Evolutionary conservation across 2,888 invertebrate species (phyloP).

Genomic region (Lamellibrachia satsuma): DNA sequence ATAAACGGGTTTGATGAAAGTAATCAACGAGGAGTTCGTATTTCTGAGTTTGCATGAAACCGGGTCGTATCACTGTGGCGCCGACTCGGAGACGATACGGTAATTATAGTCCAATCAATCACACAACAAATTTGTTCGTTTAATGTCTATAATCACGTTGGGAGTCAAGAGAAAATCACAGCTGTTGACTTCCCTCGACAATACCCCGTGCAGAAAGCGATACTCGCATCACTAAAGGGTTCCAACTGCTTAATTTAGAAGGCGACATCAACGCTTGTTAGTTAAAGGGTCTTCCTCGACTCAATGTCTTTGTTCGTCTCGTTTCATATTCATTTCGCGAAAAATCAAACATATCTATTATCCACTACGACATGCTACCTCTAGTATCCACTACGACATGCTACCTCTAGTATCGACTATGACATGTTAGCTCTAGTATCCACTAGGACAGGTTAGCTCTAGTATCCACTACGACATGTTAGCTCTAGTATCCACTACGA

Average conservation of each 20-base stretch:
- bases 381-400: too few relatives aligned
- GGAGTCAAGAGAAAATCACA: neutral
- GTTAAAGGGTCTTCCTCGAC: too few relatives aligned
- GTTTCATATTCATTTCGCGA: too few relatives aligned
- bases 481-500: too few relatives aligned
- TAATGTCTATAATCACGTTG: neutral
- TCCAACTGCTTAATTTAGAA: neutral
- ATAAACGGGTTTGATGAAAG: neutral
- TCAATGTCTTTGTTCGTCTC: too few relatives aligned
- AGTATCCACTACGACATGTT: too few relatives aligned
- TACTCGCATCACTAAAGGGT: neutral
- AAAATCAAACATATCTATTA: too few relatives aligned
- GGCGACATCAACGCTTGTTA: neutral
- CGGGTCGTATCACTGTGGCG: neutral
- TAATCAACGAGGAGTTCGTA: neutral
- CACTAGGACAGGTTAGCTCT: too few relatives aligned
- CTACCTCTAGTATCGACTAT: too few relatives aligned
- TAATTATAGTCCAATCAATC: neutral
- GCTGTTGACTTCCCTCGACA: neutral
- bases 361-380: too few relatives aligned
- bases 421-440: too few relatives aligned
- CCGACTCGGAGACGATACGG: neutral
- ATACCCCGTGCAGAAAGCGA: neutral
- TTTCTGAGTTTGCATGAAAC: constrained; percentile 17
- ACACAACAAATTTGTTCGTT: neutral